Conservation (phyloP, 1,140 invertebrate genomes). For the Nylanderia fulva region DNA sequence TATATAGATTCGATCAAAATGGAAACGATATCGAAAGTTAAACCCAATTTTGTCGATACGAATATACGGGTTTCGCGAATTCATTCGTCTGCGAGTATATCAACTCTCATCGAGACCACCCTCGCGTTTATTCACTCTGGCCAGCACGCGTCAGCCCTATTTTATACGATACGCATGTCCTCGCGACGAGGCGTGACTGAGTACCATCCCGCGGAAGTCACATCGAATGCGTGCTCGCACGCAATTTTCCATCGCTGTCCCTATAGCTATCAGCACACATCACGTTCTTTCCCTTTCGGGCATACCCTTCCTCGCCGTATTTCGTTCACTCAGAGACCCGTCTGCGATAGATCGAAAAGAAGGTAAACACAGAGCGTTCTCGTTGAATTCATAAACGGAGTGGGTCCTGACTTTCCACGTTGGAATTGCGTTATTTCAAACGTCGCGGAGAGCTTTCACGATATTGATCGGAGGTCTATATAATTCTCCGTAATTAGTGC, state of each 20-base stretch:
- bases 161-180: constrained; percentile 42
- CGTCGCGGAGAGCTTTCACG: background rate
- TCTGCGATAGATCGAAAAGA: constrained; percentile 28
- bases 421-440: background rate
- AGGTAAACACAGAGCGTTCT: constrained; percentile 26
- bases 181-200: constrained; percentile 66
- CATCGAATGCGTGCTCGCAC: constrained; percentile 29
- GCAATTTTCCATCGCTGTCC: constrained; percentile 24
- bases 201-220: constrained; percentile 57
- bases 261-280: background rate
- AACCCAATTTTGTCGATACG: constrained; percentile 41
- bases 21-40: background rate
- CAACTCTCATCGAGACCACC: constrained; percentile 36
- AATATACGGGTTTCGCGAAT: background rate
- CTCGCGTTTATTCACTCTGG: constrained; percentile 64
- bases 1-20: background rate
- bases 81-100: constrained; percentile 1
- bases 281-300: constrained; percentile 1
- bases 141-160: constrained; percentile 62
- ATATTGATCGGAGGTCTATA: background rate
- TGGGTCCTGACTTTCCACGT: constrained; percentile 16
- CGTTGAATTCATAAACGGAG: constrained; percentile 25
- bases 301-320: background rate
- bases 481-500: background rate
- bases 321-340: background rate